Evolutionary conservation across 2,113 vertebrate genomes (phyloP), one percentile per base, ranked within the genome.

Genomic region (Alligator mississippiensis): DNA sequence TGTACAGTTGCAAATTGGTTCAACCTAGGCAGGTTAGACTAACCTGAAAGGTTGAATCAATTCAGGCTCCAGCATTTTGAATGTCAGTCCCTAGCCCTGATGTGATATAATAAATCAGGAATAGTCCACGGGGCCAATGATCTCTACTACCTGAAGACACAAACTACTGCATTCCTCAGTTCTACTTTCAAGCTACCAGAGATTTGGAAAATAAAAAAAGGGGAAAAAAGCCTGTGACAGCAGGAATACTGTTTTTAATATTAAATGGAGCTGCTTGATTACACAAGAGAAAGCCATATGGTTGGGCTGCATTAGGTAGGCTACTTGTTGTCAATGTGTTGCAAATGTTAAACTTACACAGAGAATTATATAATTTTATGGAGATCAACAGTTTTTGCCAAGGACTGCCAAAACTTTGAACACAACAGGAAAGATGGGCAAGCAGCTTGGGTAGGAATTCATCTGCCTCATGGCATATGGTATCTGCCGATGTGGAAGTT

Each of bases 331-430:
- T 90, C 88, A 85, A 54, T 58, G 47, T 91, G 54, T 81, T 87
- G 68, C 21, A 79, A 77, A 81, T 81, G 77, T 88, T 90, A 85
- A 77, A 93, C 94, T 85, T 94, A 85, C 75, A 75, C 55, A n/a
- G 92, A 87, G 22, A 80, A 58, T 91, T 89, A 85, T 66, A 92
- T 89, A 94, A 89, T 89, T 93, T 93, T 59, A 21, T 92, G 57
- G 84, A 90, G 61, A 93, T 66, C 82, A 94, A 82, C 84, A 89
- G 21, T 90, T 94, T 82, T 54, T 70, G 47, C 55, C 55, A 11
- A 74, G n/a, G 8, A 57, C 61, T 94, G 90, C 61, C 93, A 93
- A 47, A 55, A 84, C 92, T 90, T 83, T 87, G 30, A 87, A 89
- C 0, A 1, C 87, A 87, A 64, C 80, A 64, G 54, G 58, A 79